These are phyloP conservation scores for Enteromius treurensis DNA, from an alignment of 2,797 vertebrate species.

Conservation along the genomic window DNA sequence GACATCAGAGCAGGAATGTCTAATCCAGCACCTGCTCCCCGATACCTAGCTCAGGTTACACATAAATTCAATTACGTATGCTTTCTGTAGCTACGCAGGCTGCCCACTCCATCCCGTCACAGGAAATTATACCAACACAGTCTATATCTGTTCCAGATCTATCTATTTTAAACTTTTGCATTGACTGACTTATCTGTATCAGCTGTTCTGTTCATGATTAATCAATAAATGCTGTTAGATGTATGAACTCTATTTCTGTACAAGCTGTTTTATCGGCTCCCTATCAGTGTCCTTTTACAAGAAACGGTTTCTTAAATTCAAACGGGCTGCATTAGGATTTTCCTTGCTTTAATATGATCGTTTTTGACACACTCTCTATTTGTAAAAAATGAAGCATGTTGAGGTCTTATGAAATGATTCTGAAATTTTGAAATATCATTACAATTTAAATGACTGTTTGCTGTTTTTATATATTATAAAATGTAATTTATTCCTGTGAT, in stretches of 20 bases:
- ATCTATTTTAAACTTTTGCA: constrained; percentile 13
- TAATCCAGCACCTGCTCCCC: constrained; percentile 53
- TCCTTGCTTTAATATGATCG: too few species aligned
- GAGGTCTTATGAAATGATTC: background rate
- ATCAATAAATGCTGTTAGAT: constrained; percentile 13
- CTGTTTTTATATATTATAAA: too few species aligned
- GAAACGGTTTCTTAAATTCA: background rate
- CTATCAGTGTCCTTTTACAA: background rate
- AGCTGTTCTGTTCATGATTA: constrained; percentile 2
- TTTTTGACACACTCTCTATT: background rate
- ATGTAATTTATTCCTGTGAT: too few species aligned
- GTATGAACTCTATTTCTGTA: constrained; percentile 5
- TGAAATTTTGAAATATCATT: background rate
- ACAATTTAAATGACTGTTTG: background rate
- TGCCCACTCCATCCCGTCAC: constrained; percentile 15
- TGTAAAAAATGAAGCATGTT: background rate
- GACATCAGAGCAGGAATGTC: constrained; percentile 49
- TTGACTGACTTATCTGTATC: constrained; percentile 9
- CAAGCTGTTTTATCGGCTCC: background rate
- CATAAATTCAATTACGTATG: constrained; percentile 1
- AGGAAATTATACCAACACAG: background rate
- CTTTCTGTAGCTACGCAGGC: constrained; percentile 5
- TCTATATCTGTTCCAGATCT: background rate
- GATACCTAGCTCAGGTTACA: constrained; percentile 34
- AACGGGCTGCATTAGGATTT: too few species aligned